Percentiles rank a stretch among this genome's conserved stretches.
These are phyloP conservation scores for Distichodus sexfasciatus DNA, from an alignment of 2,797 vertebrate genomes.

Conservation along the genomic window DNA sequence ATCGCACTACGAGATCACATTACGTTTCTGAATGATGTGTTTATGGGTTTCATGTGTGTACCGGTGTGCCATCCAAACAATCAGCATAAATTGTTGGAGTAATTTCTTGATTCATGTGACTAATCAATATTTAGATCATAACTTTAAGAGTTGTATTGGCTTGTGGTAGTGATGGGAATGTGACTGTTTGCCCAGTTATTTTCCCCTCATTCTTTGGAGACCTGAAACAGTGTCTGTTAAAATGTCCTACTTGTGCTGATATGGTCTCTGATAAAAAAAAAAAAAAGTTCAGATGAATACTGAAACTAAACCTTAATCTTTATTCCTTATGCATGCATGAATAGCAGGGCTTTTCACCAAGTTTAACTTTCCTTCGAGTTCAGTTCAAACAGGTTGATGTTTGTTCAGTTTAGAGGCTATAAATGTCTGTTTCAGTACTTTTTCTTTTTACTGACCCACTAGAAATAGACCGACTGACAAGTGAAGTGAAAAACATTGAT, in stretches of 20 bases:
- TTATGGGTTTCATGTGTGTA: background rate
- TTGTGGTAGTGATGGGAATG: background rate
- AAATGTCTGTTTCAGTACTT: background rate
- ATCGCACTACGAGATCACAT: background rate
- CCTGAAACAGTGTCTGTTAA: background rate
- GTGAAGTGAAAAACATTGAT: no score
- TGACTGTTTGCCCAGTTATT: conserved; percentile 2
- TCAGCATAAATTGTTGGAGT: no score
- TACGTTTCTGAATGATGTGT: background rate
- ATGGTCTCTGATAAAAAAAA: background rate
- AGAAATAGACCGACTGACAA: no score
- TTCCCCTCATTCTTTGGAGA: background rate
- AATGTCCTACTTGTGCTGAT: background rate
- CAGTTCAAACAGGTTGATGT: no score
- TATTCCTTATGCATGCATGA: no score
- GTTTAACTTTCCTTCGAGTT: no score
- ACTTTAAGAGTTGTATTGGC: background rate
- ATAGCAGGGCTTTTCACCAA: no score
- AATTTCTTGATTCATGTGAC: background rate
- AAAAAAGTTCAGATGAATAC: no score
- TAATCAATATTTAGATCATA: background rate
- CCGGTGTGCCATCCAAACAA: no score
- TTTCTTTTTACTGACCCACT: background rate
- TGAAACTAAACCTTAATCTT: no score
- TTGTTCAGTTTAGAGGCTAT: no score